Evolutionary conservation across 2,797 vertebrate species (phyloP).

Genomic region (Lacerta bilineata): DNA sequence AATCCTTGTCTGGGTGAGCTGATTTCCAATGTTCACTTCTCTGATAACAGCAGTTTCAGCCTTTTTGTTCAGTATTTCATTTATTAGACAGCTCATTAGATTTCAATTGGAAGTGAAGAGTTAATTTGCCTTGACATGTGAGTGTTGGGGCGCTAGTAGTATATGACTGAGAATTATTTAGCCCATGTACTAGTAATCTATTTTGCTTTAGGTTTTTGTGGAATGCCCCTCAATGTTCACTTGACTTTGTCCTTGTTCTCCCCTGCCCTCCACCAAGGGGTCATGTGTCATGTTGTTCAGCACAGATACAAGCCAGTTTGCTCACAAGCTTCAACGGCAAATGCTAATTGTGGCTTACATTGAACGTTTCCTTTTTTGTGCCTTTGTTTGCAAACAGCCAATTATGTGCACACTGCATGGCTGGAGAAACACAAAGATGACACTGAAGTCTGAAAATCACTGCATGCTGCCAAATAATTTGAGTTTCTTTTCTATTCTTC

Average conservation of each 20-base stretch:
- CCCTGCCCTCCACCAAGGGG: not conserved
- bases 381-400: constrained; percentile 69
- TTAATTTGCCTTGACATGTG: not conserved
- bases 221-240: not conserved
- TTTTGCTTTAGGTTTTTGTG: not conserved
- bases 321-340: constrained; percentile 22
- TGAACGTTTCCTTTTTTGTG: constrained; percentile 52
- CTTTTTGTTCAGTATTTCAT: not conserved
- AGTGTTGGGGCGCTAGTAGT: not conserved
- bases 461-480: constrained; percentile 39
- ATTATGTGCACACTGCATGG: constrained; percentile 52
- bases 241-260: constrained; percentile 26
- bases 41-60: not conserved
- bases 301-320: constrained; percentile 39
- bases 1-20: not conserved
- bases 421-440: constrained; percentile 53
- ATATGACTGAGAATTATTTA: not conserved
- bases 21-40: not conserved
- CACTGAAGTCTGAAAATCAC: constrained; percentile 29
- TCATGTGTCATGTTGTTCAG: constrained; percentile 26
- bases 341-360: constrained; percentile 54
- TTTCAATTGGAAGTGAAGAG: not conserved
- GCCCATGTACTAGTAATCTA: not conserved
- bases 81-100: not conserved
- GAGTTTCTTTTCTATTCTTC: constrained; percentile 7